A percentile compares a stretch with the other conserved stretches of the same genome.
These are phyloP conservation scores for Amiota mariae DNA, from an alignment of 2,888 invertebrate species.

Conservation along the genomic window DNA sequence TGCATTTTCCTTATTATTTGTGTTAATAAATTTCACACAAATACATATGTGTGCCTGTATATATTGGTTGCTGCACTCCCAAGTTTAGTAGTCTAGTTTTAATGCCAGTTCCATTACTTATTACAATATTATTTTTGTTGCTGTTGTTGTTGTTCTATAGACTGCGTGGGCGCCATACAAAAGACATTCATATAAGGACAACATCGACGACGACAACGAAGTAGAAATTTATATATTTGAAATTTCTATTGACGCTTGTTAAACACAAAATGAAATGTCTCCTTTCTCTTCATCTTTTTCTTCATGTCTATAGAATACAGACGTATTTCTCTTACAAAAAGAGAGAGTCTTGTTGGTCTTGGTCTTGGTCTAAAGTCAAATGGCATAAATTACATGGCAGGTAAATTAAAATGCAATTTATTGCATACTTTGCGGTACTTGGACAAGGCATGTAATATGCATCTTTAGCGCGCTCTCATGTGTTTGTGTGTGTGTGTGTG, in stretches of 20 bases:
- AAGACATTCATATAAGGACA: slow-evolving; percentile 2
- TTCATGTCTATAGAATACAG: not conserved
- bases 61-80: not conserved
- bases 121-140: slow-evolving; percentile 44
- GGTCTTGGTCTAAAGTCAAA: slow-evolving; percentile 60
- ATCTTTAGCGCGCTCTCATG: not conserved
- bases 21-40: slow-evolving; percentile 65
- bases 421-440: slow-evolving; percentile 65
- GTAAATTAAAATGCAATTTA: slow-evolving; percentile 70
- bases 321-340: not conserved
- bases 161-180: slow-evolving; percentile 13
- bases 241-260: slow-evolving; percentile 63
- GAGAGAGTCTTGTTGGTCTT: not conserved
- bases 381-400: slow-evolving; percentile 68
- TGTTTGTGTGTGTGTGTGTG: slow-evolving; percentile 15
- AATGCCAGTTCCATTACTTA: slow-evolving; percentile 45
- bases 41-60: slow-evolving; percentile 16
- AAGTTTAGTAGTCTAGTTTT: slow-evolving; percentile 4
- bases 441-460: slow-evolving; percentile 19
- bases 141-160: slow-evolving; percentile 45
- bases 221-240: slow-evolving; percentile 58
- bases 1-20: slow-evolving; percentile 67
- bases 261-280: slow-evolving; percentile 59
- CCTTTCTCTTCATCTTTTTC: not conserved
- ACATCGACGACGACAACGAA: slow-evolving; percentile 37